Evolutionary conservation across 2,888 invertebrate species (phyloP), one percentile per base, ranked within the genome.

Genomic region (Malachius bipustulatus): DNA sequence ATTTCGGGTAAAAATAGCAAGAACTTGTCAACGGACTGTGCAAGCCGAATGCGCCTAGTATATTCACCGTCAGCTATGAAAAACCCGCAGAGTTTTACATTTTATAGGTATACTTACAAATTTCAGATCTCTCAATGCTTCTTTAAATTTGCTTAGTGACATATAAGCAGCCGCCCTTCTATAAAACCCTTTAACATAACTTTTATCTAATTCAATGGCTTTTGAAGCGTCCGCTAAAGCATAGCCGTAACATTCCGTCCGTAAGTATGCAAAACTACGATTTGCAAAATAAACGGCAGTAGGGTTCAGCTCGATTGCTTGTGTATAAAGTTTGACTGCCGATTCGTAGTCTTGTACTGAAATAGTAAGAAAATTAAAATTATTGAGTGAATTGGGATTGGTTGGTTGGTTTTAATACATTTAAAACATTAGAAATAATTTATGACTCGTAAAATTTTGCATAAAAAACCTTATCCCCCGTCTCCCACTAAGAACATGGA

Each of bases 131-230:
- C 82, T 83, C 46, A 97, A 72, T 6, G 98, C 98, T 65, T 84
- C 71, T 67, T 94, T 96, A 64, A 91, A 96, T 69, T 94, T 94
- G 47, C 97, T 96, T 56, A 97, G 65, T 14, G 96, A 89, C 96
- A 99, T 97, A 55, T 93, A 77, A 16, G 98, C 84, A 2, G 91
- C 90, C 1, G 97, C 98, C 55, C 97, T 71, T 52, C 98, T 75
- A 62, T 97, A 99, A 60, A 93, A 99, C 1, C 93, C 97, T 69
- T 98, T 97, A 14, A 93, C 71, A 60, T 96, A 98, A 14, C 72
- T 70, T 50, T 76, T 80, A 63, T 98, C 94, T 44, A 90, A 61
- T 60, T 87, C 83, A 37, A 98, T 84, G 2, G 97, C 82, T 57
- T 81, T 81, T 2, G 88, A 76, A 2, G 97, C 97, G 71, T 99